Conservation (phyloP, 2,888 invertebrate species). For the Tortricodes alternella region DNA sequence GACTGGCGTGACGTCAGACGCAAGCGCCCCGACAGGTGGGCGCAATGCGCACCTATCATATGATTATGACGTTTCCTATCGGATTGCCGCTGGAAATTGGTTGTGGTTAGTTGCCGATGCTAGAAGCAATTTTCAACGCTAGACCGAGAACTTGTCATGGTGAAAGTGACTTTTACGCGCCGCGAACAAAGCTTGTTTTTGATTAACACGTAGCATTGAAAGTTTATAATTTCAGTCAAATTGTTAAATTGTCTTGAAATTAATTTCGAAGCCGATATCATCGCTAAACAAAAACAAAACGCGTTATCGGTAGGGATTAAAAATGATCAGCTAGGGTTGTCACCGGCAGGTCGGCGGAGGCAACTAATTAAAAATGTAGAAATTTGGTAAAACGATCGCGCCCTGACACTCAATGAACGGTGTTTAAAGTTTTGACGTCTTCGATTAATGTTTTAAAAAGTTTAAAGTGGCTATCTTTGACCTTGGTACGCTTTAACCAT, state of each 20-base stretch:
- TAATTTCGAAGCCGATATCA: not conserved
- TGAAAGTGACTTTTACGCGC: no score
- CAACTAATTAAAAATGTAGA: constrained; percentile 1
- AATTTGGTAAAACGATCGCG: not conserved
- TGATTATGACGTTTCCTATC: constrained; percentile 79
- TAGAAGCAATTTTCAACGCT: no score
- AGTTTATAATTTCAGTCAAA: constrained; percentile 19
- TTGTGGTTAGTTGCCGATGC: constrained; percentile 47
- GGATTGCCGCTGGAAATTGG: constrained; percentile 61
- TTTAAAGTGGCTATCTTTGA: no score
- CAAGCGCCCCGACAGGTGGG: constrained; percentile 82
- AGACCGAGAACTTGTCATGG: no score
- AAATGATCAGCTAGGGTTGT: constrained; percentile 1
- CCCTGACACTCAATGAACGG: not conserved
- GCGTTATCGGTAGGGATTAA: not conserved
- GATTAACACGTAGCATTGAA: not conserved
- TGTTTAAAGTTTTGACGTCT: not conserved
- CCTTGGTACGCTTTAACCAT: no score
- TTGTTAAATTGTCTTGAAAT: constrained; percentile 17
- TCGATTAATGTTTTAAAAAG: not conserved
- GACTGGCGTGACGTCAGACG: constrained; percentile 72
- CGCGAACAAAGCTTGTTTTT: no score
- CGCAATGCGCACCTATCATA: constrained; percentile 77
- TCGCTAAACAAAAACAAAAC: constrained; percentile 1
- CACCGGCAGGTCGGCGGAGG: not conserved